Evolutionary conservation across 2,113 vertebrate genomes (phyloP).

Genomic region (Cranoglanis bouderius): DNA sequence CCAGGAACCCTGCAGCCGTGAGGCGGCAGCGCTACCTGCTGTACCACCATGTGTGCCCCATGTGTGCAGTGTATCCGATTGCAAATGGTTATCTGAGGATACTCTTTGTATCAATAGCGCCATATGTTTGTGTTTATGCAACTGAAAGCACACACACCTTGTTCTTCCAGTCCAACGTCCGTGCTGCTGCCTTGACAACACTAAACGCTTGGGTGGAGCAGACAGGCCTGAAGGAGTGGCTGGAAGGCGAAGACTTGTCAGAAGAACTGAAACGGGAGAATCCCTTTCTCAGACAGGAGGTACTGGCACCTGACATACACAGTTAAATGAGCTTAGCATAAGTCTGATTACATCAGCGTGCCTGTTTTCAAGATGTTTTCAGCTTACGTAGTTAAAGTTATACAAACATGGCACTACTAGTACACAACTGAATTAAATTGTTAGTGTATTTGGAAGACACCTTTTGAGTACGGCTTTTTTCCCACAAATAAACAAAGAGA

Average conservation of each 20-base stretch:
- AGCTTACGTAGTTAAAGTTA: neutral
- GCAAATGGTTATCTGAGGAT: neutral
- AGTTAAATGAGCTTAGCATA: neutral
- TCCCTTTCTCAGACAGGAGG: slow-evolving; percentile 95
- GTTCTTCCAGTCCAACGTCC: slow-evolving; percentile 79
- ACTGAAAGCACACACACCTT: slow-evolving; percentile 27
- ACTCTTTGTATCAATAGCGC: neutral
- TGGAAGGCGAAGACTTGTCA: slow-evolving; percentile 95
- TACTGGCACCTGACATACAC: slow-evolving; percentile 49
- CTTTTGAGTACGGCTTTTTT: neutral
- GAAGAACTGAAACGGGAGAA: slow-evolving; percentile 97
- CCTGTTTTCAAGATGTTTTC: neutral
- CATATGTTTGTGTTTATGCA: slow-evolving; percentile 14
- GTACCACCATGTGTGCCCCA: neutral
- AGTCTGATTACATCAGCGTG: neutral
- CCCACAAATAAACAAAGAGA: neutral
- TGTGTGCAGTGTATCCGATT: neutral
- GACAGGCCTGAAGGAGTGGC: slow-evolving; percentile 97
- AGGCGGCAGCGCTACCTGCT: neutral
- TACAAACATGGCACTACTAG: neutral
- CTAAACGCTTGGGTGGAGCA: slow-evolving; percentile 94
- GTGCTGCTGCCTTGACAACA: slow-evolving; percentile 85
- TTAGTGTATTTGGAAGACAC: neutral
- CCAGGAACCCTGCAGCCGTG: neutral
- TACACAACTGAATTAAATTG: neutral